These are phyloP conservation scores for Ammospiza maritima DNA, from an alignment of 2,797 vertebrate species.

Conservation along the genomic window DNA sequence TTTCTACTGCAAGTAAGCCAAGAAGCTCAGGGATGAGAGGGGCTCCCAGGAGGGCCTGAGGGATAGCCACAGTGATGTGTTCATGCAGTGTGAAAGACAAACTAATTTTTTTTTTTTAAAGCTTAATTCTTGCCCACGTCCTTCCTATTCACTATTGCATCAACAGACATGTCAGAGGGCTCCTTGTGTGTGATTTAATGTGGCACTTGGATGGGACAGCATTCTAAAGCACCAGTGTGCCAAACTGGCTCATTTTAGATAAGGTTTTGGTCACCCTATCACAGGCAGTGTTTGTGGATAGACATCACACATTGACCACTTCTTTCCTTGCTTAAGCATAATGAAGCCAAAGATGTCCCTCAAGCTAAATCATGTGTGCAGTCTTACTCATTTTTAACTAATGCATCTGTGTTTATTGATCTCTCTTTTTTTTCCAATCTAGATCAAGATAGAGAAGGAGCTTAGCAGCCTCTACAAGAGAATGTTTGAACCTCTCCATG, in stretches of 20 bases:
- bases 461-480: slow-evolving; percentile 90
- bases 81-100: background rate
- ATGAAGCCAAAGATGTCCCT: background rate
- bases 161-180: background rate
- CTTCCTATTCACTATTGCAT: background rate
- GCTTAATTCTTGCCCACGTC: background rate
- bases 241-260: background rate
- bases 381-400: background rate
- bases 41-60: background rate
- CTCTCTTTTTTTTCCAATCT: slow-evolving; percentile 38
- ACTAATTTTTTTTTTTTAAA: background rate
- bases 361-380: background rate
- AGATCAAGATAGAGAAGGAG: slow-evolving; percentile 97
- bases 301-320: background rate
- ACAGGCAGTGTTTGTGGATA: background rate
- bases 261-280: background rate
- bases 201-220: background rate
- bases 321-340: background rate
- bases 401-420: background rate
- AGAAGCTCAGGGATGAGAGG: background rate
- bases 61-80: background rate
- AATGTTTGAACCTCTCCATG: slow-evolving; percentile 95
- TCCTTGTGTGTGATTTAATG: background rate
- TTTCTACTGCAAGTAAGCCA: background rate
- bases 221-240: background rate